Conservation (phyloP, 1,140 invertebrate genomes). For the Drosophila parvula region DNA sequence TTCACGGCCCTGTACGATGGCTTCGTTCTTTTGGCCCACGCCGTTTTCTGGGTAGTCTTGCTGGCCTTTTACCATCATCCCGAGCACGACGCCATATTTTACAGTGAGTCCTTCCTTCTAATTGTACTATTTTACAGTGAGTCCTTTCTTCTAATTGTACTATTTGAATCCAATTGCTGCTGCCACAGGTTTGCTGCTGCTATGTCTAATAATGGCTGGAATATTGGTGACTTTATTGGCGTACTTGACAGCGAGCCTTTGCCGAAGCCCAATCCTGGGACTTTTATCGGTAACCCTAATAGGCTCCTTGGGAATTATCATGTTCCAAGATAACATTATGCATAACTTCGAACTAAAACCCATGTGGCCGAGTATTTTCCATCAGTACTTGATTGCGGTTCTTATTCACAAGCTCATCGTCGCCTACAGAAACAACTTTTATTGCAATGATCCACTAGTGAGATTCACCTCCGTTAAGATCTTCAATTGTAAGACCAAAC, state of each 20-base stretch:
- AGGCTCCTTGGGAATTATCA: constrained; percentile 25
- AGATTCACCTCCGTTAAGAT: constrained; percentile 47
- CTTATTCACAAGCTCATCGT: constrained; percentile 44
- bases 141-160: neutral
- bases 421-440: constrained; percentile 14
- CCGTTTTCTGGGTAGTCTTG: neutral
- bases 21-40: neutral
- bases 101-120: neutral
- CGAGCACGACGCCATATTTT: neutral
- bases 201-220: constrained; percentile 18
- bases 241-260: constrained; percentile 24
- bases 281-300: neutral
- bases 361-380: neutral
- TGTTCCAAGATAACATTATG: constrained; percentile 15
- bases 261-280: constrained; percentile 17
- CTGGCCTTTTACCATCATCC: constrained; percentile 26
- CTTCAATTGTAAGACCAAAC: constrained; percentile 17
- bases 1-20: neutral
- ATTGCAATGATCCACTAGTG: constrained; percentile 40
- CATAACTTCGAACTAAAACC: neutral
- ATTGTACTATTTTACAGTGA: neutral
- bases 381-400: constrained; percentile 32
- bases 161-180: neutral
- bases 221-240: constrained; percentile 15
- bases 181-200: constrained; percentile 20